Percentiles rank a stretch among this genome's conserved stretches.
Evolutionary conservation across 1,140 invertebrate species (phyloP).

Genomic region (Drosophila micromelanica): DNA sequence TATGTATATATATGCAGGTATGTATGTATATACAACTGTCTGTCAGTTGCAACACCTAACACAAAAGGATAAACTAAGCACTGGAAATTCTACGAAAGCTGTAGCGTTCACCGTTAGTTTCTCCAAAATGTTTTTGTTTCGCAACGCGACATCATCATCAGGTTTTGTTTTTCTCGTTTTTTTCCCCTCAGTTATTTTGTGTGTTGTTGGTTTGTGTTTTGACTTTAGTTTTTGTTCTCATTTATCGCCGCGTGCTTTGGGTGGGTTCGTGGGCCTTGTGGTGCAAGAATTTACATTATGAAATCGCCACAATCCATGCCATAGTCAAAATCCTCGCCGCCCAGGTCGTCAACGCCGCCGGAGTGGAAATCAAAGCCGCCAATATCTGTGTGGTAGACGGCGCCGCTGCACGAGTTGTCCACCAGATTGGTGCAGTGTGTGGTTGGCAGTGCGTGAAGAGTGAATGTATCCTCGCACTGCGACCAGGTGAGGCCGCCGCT

Average conservation of each 20-base stretch:
- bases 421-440: slow-evolving; percentile 87
- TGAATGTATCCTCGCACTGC: slow-evolving; percentile 87
- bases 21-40: not conserved
- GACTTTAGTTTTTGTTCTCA: not conserved
- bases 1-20: not conserved
- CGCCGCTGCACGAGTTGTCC: slow-evolving; percentile 86
- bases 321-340: slow-evolving; percentile 87
- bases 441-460: slow-evolving; percentile 86
- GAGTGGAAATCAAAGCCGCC: slow-evolving; percentile 86
- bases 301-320: slow-evolving; percentile 87
- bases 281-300: slow-evolving; percentile 85
- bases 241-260: slow-evolving; percentile 20
- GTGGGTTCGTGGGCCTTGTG: slow-evolving; percentile 36
- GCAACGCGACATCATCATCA: slow-evolving; percentile 1
- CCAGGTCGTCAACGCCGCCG: slow-evolving; percentile 85
- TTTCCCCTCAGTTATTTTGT: too few relatives aligned
- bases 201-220: slow-evolving; percentile 1
- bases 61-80: slow-evolving; percentile 33
- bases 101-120: slow-evolving; percentile 36
- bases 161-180: slow-evolving; percentile 5
- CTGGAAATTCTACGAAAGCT: slow-evolving; percentile 37
- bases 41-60: slow-evolving; percentile 36
- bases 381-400: slow-evolving; percentile 86
- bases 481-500: slow-evolving; percentile 87
- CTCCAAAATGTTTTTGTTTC: slow-evolving; percentile 4